A percentile compares a stretch with the other conserved stretches of the same genome.
phyloP scores from a whole-genome alignment of 2,888 invertebrate genomes.

The Balanococcus diminutus region DNA sequence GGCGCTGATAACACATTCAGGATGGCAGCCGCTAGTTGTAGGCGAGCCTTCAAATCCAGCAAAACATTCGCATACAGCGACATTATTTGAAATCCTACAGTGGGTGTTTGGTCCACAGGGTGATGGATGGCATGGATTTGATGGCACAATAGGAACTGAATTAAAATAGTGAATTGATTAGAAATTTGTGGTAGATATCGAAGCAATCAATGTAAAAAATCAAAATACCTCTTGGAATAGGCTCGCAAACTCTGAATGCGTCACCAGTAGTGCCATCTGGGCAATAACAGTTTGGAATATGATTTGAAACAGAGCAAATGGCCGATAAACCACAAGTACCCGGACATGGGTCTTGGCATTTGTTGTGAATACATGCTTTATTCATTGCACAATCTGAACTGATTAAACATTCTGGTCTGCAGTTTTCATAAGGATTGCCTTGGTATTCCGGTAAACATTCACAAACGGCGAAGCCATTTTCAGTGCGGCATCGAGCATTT shows the following conservation, averaged over 20 bases:
- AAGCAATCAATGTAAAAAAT: not conserved
- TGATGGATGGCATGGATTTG: slow-evolving; percentile 65
- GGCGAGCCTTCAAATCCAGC: slow-evolving; percentile 78
- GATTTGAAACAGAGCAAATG: slow-evolving; percentile 76
- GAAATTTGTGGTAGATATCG: not conserved
- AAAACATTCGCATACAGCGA: slow-evolving; percentile 76
- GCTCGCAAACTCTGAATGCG: slow-evolving; percentile 65
- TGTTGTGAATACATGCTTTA: slow-evolving; percentile 73
- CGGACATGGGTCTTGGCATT: slow-evolving; percentile 76
- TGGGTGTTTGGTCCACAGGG: slow-evolving; percentile 81
- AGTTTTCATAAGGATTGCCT: slow-evolving; percentile 70
- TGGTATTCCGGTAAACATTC: slow-evolving; percentile 73
- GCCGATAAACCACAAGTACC: slow-evolving; percentile 78
- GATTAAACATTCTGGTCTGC: slow-evolving; percentile 59
- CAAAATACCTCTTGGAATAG: slow-evolving; percentile 54
- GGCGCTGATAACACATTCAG: slow-evolving; percentile 81
- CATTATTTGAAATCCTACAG: slow-evolving; percentile 68
- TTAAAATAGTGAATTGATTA: not conserved
- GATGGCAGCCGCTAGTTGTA: slow-evolving; percentile 72
- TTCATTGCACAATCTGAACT: slow-evolving; percentile 73
- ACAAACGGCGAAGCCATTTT: slow-evolving; percentile 74
- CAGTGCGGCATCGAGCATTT: slow-evolving; percentile 62
- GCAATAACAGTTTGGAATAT: slow-evolving; percentile 80
- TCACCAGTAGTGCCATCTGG: slow-evolving; percentile 69
- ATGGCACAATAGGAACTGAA: slow-evolving; percentile 56